Base-by-base conservation (phyloP, 2,113 vertebrate genomes). In the Dendropsophus ebraccatus region DNA sequence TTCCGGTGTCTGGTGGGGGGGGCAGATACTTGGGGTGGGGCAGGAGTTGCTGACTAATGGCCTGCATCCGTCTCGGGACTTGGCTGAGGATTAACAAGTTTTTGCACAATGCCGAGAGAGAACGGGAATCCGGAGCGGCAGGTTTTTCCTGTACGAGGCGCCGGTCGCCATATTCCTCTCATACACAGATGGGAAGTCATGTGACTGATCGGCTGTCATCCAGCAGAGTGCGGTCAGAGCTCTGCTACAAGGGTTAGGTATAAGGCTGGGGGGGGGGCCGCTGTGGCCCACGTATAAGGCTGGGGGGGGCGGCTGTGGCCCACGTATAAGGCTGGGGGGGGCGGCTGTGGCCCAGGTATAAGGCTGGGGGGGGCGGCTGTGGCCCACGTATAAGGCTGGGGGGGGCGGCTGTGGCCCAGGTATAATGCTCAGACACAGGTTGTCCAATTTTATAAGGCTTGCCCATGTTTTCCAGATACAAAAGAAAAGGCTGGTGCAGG, bases 131-230 rank as follows among this genome's bases (percentile, higher is more conserved):
- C 14, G 35, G 23, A 19, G 81, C 7, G 50, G 50, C 88, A 28
- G 87, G 88, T 89, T 81, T 75, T 21, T 56, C 89, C 74, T 69
- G 88, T 35, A 83, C 0, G 25, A 6, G 74, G 17, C 76, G 82
- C 78, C 75, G 0, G 5, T 69, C 17, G 60, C 62, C 41, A n/a
- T 52, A 35, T 69, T 82, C 45, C 25, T 25, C 80, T 82, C 69
- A 25, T 35, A 69, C 60, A 45, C 80, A 32, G 60, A 50, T 65
- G 50, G 28, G 25, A 49, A 32, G 67, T 21, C 49, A 70, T 82
- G 81, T 69, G 65, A 70, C 62, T 35, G 45, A 82, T 82, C 17
- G 5, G 11, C 45, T 9, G 25, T 49, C 80, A 49, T n/a, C n/a
- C n/a, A n/a, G n/a, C n/a, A n/a, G n/a, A n/a, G n/a, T n/a, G n/a